Percentiles rank a stretch among this genome's conserved stretches.
Conservation (phyloP, 2,113 vertebrate species). For the Vombatus ursinus region DNA sequence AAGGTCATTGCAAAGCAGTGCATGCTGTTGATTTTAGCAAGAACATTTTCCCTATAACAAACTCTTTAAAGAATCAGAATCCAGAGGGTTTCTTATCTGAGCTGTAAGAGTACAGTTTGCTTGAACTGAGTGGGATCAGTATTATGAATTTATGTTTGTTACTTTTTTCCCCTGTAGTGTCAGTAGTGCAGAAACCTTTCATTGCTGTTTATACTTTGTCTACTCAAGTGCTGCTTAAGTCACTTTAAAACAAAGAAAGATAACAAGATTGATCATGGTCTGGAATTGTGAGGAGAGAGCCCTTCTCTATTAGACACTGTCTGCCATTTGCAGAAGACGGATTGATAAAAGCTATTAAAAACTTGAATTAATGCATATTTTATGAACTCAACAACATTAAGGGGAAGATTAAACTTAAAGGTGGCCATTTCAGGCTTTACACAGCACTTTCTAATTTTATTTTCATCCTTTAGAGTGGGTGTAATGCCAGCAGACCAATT, state of each 20-base stretch:
- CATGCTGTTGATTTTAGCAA: conserved; percentile 40
- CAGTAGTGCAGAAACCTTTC: conserved; percentile 35
- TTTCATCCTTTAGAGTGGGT: conserved; percentile 74
- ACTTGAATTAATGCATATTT: conserved; percentile 83
- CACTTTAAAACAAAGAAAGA: conserved; percentile 61
- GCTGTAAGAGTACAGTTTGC: conserved; percentile 17
- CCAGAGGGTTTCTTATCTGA: conserved; percentile 17
- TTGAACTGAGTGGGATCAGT: conserved; percentile 26
- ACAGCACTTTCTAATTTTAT: conserved; percentile 80
- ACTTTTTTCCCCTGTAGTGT: conserved; percentile 10
- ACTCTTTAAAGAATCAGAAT: conserved; percentile 18
- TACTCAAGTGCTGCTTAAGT: conserved; percentile 63
- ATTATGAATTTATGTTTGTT: conserved; percentile 16
- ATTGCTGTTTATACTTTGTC: conserved; percentile 53
- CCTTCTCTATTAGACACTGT: conserved; percentile 63
- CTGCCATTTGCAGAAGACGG: conserved; percentile 74
- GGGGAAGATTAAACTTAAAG: conserved; percentile 84
- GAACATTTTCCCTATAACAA: conserved; percentile 25
- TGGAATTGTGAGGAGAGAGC: conserved; percentile 53
- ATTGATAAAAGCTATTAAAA: conserved; percentile 84
- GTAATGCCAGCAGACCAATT: conserved; percentile 81
- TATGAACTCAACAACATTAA: conserved; percentile 82
- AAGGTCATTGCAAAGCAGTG: conserved; percentile 43
- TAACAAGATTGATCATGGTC: conserved; percentile 54
- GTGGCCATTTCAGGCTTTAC: conserved; percentile 79